Conservation (phyloP, 2,797 vertebrate species). For the Hipposideros larvatus region DNA sequence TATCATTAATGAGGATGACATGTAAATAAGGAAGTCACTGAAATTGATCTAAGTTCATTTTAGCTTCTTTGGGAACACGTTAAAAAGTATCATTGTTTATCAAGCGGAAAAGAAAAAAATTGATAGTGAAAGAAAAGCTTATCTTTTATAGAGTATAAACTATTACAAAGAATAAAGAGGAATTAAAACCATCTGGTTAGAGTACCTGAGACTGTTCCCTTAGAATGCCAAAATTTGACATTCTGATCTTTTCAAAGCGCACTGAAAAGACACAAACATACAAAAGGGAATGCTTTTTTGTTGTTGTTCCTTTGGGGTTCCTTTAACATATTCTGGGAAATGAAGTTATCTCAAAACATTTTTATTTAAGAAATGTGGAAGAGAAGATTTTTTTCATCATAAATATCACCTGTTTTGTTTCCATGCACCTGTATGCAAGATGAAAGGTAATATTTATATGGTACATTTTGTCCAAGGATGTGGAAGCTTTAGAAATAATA, state of each 20-base stretch:
- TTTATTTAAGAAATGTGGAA: slow-evolving; percentile 47
- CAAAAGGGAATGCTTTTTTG: not conserved
- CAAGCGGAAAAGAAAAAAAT: slow-evolving; percentile 64
- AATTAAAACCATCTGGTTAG: slow-evolving; percentile 62
- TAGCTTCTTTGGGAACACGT: slow-evolving; percentile 55
- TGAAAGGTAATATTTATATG: not conserved
- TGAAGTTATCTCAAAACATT: slow-evolving; percentile 49
- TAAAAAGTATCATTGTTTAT: slow-evolving; percentile 72
- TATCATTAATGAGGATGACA: not conserved
- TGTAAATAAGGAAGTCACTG: slow-evolving; percentile 63
- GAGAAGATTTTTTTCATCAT: not conserved
- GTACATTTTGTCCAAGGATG: not conserved
- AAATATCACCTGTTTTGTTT: slow-evolving; percentile 19
- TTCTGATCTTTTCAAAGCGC: slow-evolving; percentile 50
- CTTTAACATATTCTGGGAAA: slow-evolving; percentile 11
- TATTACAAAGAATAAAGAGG: slow-evolving; percentile 73
- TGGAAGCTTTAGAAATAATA: slow-evolving; percentile 40
- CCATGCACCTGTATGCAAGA: not conserved
- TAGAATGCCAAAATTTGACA: slow-evolving; percentile 44
- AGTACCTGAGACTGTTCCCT: slow-evolving; percentile 58
- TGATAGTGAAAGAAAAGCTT: slow-evolving; percentile 68
- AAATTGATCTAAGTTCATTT: slow-evolving; percentile 78
- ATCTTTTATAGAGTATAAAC: slow-evolving; percentile 77
- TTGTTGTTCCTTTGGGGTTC: not conserved
- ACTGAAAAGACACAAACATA: not conserved